A percentile compares a stretch with the other conserved stretches of the same genome.
Evolutionary conservation across 1,140 invertebrate genomes (phyloP).

Genomic region (Drosophila lowei): DNA sequence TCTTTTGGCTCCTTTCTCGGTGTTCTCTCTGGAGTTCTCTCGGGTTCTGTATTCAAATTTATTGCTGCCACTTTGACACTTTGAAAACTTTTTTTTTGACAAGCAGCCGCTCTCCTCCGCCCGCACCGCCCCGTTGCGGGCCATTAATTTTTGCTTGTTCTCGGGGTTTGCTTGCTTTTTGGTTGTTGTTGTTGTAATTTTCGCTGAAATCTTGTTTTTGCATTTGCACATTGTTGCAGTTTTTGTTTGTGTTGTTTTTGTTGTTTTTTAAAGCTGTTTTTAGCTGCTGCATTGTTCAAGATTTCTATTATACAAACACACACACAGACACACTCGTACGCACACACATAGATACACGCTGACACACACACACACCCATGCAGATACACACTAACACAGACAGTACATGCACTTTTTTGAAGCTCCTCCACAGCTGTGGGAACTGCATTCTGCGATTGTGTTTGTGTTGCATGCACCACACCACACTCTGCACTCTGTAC

Average conservation of each 20-base stretch:
- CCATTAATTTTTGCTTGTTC: conserved; percentile 50
- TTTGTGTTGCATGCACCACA: conserved; percentile 15
- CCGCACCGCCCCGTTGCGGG: conserved; percentile 25
- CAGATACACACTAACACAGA: background rate
- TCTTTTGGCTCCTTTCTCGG: conserved; percentile 69
- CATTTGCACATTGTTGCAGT: conserved; percentile 53
- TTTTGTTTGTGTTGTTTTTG: conserved; percentile 37
- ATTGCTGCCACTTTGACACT: conserved; percentile 76
- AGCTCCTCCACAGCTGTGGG: conserved; percentile 48
- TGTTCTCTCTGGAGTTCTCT: conserved; percentile 13
- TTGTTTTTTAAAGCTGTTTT: conserved; percentile 30
- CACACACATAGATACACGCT: conserved; percentile 15
- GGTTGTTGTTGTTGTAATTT: background rate
- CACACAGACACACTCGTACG: conserved; percentile 6
- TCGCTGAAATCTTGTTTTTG: conserved; percentile 10
- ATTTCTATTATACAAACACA: conserved; percentile 69
- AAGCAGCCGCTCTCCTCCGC: conserved; percentile 7
- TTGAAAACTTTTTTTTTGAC: conserved; percentile 54
- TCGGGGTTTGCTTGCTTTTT: conserved; percentile 27
- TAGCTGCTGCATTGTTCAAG: conserved; percentile 29
- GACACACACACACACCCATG: conserved; percentile 18
- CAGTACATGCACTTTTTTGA: too few species aligned
- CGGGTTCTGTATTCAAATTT: conserved; percentile 57
- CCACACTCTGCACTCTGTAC: conserved; percentile 7
- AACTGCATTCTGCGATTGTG: conserved; percentile 36